Conservation (phyloP, 1,140 invertebrate genomes). For the Rhizoglyphus robini region DNA sequence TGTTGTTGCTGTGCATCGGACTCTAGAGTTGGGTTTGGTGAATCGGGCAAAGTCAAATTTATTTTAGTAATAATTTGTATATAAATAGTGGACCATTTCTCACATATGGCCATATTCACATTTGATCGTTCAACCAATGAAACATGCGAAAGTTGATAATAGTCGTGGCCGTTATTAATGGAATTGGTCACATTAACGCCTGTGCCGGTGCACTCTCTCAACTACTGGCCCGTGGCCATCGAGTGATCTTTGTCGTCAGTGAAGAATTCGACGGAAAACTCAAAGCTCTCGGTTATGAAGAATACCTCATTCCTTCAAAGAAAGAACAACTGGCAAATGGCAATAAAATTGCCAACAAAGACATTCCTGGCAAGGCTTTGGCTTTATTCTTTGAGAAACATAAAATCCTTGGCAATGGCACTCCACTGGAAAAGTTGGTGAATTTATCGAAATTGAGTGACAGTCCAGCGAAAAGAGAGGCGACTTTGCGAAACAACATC, state of each 20-base stretch:
- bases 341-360: neutral
- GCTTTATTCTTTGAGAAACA: neutral
- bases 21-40: too few species aligned
- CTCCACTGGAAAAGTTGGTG: neutral
- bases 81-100: too few species aligned
- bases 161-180: too few species aligned
- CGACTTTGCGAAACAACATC: neutral
- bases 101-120: too few species aligned
- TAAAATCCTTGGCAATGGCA: neutral
- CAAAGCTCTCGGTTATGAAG: neutral
- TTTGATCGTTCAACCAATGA: too few species aligned
- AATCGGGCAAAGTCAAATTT: too few species aligned
- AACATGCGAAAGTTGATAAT: too few species aligned
- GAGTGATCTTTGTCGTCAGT: neutral
- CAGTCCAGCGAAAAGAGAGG: neutral
- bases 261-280: neutral
- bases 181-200: too few species aligned
- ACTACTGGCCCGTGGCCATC: neutral
- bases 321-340: neutral
- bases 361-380: neutral
- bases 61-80: too few species aligned
- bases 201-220: neutral
- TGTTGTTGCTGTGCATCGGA: too few species aligned
- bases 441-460: neutral
- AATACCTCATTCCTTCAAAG: neutral